Evolutionary conservation across 2,888 invertebrate genomes (phyloP), one percentile per base, ranked within the genome.

Genomic region (Alviniconcha strummeri): DNA sequence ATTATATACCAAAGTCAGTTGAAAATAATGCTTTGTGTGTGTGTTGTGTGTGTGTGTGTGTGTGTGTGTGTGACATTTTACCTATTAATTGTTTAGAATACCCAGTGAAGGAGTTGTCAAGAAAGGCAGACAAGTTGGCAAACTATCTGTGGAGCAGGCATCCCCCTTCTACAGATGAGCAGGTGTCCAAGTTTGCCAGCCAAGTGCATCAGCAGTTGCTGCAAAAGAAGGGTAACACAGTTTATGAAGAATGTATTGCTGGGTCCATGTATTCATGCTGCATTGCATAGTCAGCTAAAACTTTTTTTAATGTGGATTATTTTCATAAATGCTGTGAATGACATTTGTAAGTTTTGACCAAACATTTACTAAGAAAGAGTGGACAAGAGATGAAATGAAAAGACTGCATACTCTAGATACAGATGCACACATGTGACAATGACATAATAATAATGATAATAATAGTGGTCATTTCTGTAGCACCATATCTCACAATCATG

Each of bases 141-240:
- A 67, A 80, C 5, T 87, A 85, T n/a, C 84, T 88, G 36, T 83
- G 85, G 76, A 82, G 80, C 8, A 71, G 88, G 75, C 86, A 87
- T 6, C 82, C 84, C 57, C 88, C 88, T 6, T n/a, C 80, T 9
- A 75, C 84, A 9, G 74, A 86, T 5, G 36, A 54, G 52, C 84
- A 83, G 0, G 74, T 87, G 36, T 71, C 76, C 19, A 75, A 77
- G 54, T 64, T 75, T 57, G 80, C 83, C 56, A 78, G 56, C 13
- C 76, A 85, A 55, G 36, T 86, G 4, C 80, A 85, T 64, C 72
- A 83, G 3, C 83, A 83, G 57, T 60, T 87, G 11, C 19, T 75
- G 17, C 83, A 67, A 9, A 83, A 83, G 57, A 55, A 77, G 64
- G 81, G 84, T 84, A 64, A 75, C 9, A 17, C 36, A 19, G 19